Evolutionary conservation across 2,797 vertebrate species (phyloP), one percentile per base, ranked within the genome.

Genomic region (Apogon talboti): DNA sequence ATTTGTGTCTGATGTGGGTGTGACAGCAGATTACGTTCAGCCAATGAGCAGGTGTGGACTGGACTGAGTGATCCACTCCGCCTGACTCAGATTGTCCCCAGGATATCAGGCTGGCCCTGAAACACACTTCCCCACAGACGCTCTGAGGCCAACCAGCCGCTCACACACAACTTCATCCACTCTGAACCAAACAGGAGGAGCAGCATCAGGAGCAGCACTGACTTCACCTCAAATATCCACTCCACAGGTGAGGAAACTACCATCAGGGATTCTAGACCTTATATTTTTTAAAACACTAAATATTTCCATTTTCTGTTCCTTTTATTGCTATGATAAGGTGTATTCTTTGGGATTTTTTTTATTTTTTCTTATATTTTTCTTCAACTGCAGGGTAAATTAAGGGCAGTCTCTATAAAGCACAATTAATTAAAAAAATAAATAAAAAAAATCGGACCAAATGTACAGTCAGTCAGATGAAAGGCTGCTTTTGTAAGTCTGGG

Each of bases 11-110:
- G 63, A 44, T 77, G 74, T 72, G 3, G 10, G 12, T 3, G 42
- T 13, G 15, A 40, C 60, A 71, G 73, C 71, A 60, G 87, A 74
- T 92, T 89, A 91, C 19, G 5, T 6, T 45, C 81, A 60, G 73
- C 90, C 91, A 90, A 88, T 92, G 61, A 80, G 82, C 55, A 44
- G 47, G 21, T 16, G 33, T 30, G 50, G 65, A n/a, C n/a, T n/a
- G n/a, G 44, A 57, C 19, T 4, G 11, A 33, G 55, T 72, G 74
- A 84, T 74, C 74, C 74, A 18, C 60, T 69, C 60, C 56, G 63
- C 74, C 82, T 87, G 83, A 81, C 2, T 12, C 61, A 80, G 69
- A 51, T 40, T 14, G 75, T 80, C 77, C 79, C 63, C 51, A 57
- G 66, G 78, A 73, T 66, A 67, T 77, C 60, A 50, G 41, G 4